Evolutionary conservation across 2,888 invertebrate species (phyloP).

Genomic region (Cenopis cana): DNA sequence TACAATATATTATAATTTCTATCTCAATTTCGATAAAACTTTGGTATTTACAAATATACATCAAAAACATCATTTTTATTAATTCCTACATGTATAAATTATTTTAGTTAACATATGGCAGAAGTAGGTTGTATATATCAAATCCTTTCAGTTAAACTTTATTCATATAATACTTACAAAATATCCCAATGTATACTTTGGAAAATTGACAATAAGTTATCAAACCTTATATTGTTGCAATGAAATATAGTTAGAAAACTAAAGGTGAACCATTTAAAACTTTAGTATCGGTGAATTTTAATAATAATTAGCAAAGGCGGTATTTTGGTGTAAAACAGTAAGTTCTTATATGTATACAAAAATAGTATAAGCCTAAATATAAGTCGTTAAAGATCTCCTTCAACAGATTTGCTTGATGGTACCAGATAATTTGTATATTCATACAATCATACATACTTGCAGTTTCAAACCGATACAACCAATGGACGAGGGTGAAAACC

Average conservation of each 20-base stretch:
- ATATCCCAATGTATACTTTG: background rate
- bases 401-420: no score
- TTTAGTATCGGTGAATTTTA: background rate
- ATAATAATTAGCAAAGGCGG: no score
- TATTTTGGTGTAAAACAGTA: no score
- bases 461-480: no score
- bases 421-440: no score
- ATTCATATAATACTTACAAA: slow-evolving; percentile 1
- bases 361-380: no score
- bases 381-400: no score
- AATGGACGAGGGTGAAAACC: no score
- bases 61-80: slow-evolving; percentile 17
- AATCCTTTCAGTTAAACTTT: background rate
- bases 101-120: slow-evolving; percentile 30
- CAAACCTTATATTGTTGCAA: slow-evolving; percentile 10
- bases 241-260: background rate
- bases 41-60: slow-evolving; percentile 40
- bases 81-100: slow-evolving; percentile 6
- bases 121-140: background rate
- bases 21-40: slow-evolving; percentile 28
- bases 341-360: no score
- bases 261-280: slow-evolving; percentile 1
- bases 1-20: slow-evolving; percentile 14
- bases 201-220: slow-evolving; percentile 15
- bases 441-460: no score